These are phyloP conservation scores for Leptodactylus fallax DNA, from an alignment of 2,797 vertebrate species.

Conservation along the genomic window DNA sequence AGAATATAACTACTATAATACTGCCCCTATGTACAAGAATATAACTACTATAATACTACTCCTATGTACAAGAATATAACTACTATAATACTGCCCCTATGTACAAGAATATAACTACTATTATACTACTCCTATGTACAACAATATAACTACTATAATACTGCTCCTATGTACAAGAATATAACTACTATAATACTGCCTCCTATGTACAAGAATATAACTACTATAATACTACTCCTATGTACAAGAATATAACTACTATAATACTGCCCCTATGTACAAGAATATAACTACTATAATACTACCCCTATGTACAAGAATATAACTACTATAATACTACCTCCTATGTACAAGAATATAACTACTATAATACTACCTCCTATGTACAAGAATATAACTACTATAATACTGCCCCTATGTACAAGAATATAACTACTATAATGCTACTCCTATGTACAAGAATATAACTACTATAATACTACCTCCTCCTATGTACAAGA, in stretches of 20 bases:
- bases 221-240: slow-evolving; percentile 6
- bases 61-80: slow-evolving; percentile 5
- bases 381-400: background rate
- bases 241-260: slow-evolving; percentile 20
- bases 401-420: background rate
- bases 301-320: background rate
- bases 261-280: slow-evolving; percentile 15
- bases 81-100: background rate
- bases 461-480: background rate
- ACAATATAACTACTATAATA: background rate
- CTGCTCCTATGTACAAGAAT: slow-evolving; percentile 10
- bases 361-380: slow-evolving; percentile 5
- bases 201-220: background rate
- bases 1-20: slow-evolving; percentile 19
- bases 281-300: slow-evolving; percentile 9
- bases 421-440: slow-evolving; percentile 6
- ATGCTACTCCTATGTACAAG: background rate
- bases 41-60: slow-evolving; percentile 7
- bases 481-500: background rate
- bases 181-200: slow-evolving; percentile 23
- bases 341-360: slow-evolving; percentile 5
- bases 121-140: background rate
- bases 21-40: background rate
- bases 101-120: slow-evolving; percentile 8
- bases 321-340: slow-evolving; percentile 7